Evolutionary conservation across 92 coral and sea anemone species (phyloP), one percentile per base, ranked within the genome.

Genomic region (Zoanthus gigantus): DNA sequence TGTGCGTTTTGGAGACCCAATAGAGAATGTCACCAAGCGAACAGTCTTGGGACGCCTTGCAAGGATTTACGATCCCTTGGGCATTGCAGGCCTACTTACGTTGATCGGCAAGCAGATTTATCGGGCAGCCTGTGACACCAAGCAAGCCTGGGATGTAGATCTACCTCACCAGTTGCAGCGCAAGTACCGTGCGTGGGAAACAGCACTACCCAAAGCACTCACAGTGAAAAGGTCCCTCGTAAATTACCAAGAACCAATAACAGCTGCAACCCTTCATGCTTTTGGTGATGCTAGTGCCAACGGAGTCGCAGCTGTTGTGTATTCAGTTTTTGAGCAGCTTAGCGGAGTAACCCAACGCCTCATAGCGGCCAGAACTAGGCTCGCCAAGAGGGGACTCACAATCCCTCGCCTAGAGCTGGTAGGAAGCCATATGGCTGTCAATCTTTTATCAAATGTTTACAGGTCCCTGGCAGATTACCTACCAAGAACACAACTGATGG

Each of bases 61-160:
- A 7, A 75, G 76, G 71, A 90, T 83, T 58, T 92, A 90, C 53
- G 89, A 92, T 9, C 92, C 94, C 29, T 83, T 92, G 16, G 92
- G 94, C 15, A 71, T 86, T 4, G 94, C 87, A 16, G 87, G 91
- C 66, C 82, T 61, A n/a, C 15, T 76, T 4, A 48, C 66, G 37
- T 28, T 76, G 71, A 23, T 12, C 5, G 73, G 85, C 11, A 78
- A 79, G 17, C 73, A 56, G 15, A 17, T 79, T 65, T 53, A 79
- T 23, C 14, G 85, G 9, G 45, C 57, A 14, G 85, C 71, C 9
- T 79, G 85, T 37, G 85, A 79, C 15, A 28, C 34, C 17, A 79
- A 79, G 54, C 46, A 4, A 30, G 18, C 75, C 5, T 71, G 75
- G 14, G 81, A 76, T 76, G 50, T 46, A 28, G 66, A 13, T 3